A percentile compares a stretch with the other conserved stretches of the same genome.
Conservation (phyloP, 2,888 invertebrate species). For the Temnothorax unifasciatus region DNA sequence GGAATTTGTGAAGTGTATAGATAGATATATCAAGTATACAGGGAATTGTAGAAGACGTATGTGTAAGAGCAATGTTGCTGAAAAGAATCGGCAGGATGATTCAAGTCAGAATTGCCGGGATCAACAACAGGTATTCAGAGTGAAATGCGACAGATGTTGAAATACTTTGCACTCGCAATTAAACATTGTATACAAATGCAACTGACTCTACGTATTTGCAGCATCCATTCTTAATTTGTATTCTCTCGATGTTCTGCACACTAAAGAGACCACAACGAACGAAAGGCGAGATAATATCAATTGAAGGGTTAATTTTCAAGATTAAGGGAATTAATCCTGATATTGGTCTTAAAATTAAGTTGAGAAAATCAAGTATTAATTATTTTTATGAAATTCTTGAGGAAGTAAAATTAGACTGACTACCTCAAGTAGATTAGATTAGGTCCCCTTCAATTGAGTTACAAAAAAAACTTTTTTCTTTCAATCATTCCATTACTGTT, state of each 20-base stretch:
- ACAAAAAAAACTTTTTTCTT: not conserved
- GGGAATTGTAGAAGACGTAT: not conserved
- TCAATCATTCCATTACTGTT: not conserved
- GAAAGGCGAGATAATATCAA: not conserved
- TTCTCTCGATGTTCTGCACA: conserved; percentile 26
- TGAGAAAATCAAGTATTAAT: not conserved
- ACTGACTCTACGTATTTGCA: not conserved
- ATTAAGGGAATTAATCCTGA: not conserved
- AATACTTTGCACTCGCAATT: conserved; percentile 33
- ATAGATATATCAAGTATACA: conserved; percentile 19
- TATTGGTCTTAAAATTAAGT: not conserved
- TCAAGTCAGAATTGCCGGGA: not conserved
- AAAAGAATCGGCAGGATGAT: not conserved
- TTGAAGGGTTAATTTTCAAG: conserved; percentile 5
- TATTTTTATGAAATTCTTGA: not conserved
- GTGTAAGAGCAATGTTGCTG: conserved; percentile 1
- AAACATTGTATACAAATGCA: not conserved
- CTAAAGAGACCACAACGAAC: not conserved
- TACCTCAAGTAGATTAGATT: not conserved
- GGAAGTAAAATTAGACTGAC: not conserved
- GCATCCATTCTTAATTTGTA: not conserved
- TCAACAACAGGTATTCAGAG: not conserved
- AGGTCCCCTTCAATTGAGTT: conserved; percentile 22
- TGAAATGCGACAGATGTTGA: conserved; percentile 28
- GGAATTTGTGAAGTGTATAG: not conserved